Conservation (phyloP, 2,888 invertebrate genomes). For the Papilio elwesi region DNA sequence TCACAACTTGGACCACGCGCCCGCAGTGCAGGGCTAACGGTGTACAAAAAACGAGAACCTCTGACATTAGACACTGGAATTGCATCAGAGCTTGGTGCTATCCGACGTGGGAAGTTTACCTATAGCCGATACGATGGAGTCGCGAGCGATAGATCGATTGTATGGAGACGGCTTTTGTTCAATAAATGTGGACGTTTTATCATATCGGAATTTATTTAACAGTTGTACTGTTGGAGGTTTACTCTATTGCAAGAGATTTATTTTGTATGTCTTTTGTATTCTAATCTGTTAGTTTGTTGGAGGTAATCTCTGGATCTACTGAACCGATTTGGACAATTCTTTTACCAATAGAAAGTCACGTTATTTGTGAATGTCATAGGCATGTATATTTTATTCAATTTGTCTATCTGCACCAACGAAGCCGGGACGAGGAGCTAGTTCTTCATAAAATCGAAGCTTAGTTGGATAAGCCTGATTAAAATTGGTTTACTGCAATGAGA, state of each 20-base stretch:
- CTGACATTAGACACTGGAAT: slow-evolving; percentile 80
- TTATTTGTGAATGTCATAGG: no score
- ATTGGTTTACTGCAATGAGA: no score
- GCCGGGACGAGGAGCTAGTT: no score
- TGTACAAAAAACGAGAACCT: slow-evolving; percentile 79
- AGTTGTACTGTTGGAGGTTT: slow-evolving; percentile 41
- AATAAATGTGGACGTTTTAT: slow-evolving; percentile 25
- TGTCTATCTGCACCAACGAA: no score
- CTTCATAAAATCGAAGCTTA: no score
- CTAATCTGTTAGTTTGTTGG: not conserved
- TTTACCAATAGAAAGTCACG: no score
- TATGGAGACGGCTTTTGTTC: slow-evolving; percentile 55
- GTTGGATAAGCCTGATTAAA: no score
- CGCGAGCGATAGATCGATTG: slow-evolving; percentile 45
- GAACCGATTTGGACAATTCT: no score
- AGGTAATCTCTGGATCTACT: no score
- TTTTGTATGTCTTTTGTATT: not conserved
- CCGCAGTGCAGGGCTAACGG: slow-evolving; percentile 72
- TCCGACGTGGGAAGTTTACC: slow-evolving; percentile 76
- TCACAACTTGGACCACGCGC: slow-evolving; percentile 46
- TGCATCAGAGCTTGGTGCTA: slow-evolving; percentile 74
- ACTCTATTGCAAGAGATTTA: not conserved
- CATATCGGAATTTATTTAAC: slow-evolving; percentile 21
- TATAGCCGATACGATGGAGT: slow-evolving; percentile 56
- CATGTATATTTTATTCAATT: no score